Conservation (phyloP, 2,113 vertebrate species). For the Xenus cinereus region DNA sequence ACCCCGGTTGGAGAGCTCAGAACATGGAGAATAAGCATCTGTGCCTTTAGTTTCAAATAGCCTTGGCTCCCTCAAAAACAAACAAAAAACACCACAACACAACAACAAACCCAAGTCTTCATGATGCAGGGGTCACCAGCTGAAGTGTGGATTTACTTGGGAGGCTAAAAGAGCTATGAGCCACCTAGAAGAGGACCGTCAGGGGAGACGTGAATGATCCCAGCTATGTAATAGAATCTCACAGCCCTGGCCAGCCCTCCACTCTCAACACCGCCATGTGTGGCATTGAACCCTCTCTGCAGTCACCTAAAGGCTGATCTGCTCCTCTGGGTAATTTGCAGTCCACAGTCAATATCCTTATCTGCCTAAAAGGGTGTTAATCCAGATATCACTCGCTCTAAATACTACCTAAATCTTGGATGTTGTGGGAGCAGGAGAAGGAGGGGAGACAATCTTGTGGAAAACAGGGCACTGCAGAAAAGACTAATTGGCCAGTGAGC, state of each 20-base stretch:
- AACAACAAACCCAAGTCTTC: not conserved
- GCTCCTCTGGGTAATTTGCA: not conserved
- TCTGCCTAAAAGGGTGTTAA: not conserved
- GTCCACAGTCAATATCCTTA: not conserved
- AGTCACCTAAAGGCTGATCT: not conserved
- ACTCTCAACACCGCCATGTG: fast-evolving
- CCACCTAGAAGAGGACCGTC: not conserved
- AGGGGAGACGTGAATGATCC: not conserved
- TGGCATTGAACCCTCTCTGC: not conserved
- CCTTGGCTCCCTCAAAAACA: not conserved
- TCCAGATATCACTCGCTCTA: not conserved
- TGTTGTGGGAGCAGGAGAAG: not conserved
- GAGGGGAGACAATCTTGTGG: not conserved
- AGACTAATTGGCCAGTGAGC: not conserved
- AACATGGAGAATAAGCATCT: not conserved
- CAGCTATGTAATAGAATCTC: fast-evolving
- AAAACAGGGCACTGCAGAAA: not conserved
- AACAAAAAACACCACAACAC: not conserved
- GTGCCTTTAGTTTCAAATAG: not conserved
- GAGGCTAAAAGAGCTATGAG: not conserved
- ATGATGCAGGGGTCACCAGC: not conserved
- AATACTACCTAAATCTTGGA: not conserved
- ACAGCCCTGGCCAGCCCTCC: not conserved
- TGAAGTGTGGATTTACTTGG: not conserved
- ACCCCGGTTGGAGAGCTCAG: not conserved